Conservation (phyloP, 2,113 vertebrate species). For the Muntiacus muntjak region DNA sequence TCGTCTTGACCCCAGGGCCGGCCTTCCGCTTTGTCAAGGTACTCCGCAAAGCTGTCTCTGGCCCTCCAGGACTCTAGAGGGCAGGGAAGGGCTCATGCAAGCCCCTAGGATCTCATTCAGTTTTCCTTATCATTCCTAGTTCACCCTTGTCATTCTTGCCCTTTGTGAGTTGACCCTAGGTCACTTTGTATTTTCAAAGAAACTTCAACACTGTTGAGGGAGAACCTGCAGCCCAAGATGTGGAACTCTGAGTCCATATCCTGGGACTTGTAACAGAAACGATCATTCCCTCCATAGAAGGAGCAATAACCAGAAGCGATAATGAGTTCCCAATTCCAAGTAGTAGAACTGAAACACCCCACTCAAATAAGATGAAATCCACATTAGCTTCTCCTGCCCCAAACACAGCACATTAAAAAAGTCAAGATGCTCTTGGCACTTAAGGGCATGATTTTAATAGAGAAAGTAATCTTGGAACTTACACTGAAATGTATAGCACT, state of each 20-base stretch:
- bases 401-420: neutral
- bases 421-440: neutral
- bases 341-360: neutral
- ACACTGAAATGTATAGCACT: neutral
- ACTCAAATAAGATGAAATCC: neutral
- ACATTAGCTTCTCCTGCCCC: neutral
- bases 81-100: no score
- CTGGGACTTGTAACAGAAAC: neutral
- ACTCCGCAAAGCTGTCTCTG: neutral
- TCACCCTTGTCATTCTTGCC: neutral
- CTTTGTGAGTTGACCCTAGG: neutral
- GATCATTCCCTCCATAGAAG: neutral
- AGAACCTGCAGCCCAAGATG: neutral
- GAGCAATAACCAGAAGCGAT: neutral
- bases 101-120: no score
- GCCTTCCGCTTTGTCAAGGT: slow-evolving; percentile 97
- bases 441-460: neutral
- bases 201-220: neutral
- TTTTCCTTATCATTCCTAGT: neutral
- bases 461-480: neutral
- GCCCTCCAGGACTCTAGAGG: no score
- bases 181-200: neutral
- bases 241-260: neutral
- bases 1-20: slow-evolving; percentile 87
- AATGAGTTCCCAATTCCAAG: neutral